Base-by-base conservation (phyloP, 2,888 invertebrate species). In the Diogma glabrata region DNA sequence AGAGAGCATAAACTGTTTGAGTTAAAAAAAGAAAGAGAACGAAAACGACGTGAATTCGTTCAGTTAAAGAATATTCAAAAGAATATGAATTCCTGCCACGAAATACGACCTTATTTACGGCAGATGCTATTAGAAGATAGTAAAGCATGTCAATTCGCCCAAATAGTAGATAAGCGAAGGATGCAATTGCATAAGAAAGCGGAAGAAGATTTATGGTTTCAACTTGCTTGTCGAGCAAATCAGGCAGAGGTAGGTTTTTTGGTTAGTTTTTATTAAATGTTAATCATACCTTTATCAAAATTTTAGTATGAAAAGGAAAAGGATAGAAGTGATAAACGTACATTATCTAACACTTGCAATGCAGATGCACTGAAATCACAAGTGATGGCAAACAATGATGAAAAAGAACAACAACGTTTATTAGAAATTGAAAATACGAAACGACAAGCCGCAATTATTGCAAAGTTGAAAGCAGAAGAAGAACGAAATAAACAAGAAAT, bases 31-130 rank as follows among this genome's bases (percentile, higher is more conserved):
- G n/a, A 22, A 22, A 20, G 43, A 4, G 43, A 43, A 43, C 43
- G 9, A 22, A 10, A 43, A n/a, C 43, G 43, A 4, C 12, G 23
- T 7, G 43, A 43, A 22, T 7, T 43, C 14, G 43, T 43, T 8
- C 22, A 43, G 7, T 23, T 22, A 14, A 43, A 43, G 23, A 43
- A 43, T 43, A 23, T 43, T 6, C 43, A 43, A 22, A 43, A 43
- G 8, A 14, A 43, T n/a, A 22, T 43, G 6, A 43, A 20, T 17
- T 22, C 43, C n/a, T 43, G 43, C 9, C 43, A 12, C 5, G 43
- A 43, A 43, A 22, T 43, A 22, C 43, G 43, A 3, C 43, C 43
- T n/a, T 43, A 43, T 43, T n/a, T 43, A 22, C 43, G 43, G 6
- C 12, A 43, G 9, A 43, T 14, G 3, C 43, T 43, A 3, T 23